Percentiles rank a stretch among this genome's conserved stretches.
Conservation (phyloP, 1,140 invertebrate species). For the Drosophila subobscura region DNA sequence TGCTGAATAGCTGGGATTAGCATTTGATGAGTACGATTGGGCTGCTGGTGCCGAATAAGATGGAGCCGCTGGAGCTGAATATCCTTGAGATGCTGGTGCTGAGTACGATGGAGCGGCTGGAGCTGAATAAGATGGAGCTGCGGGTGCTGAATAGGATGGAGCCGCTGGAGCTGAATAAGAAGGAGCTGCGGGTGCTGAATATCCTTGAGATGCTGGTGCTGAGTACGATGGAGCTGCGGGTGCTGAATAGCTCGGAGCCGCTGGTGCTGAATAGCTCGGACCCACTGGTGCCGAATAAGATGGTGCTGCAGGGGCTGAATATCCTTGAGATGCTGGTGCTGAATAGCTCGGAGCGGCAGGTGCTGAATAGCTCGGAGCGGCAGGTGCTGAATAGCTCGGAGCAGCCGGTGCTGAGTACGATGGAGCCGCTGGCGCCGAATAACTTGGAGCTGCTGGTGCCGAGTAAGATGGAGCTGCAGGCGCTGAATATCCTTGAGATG, state of each 20-base stretch:
- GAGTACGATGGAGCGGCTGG: slow-evolving; percentile 20
- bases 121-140: slow-evolving; percentile 4
- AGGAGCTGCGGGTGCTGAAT: slow-evolving; percentile 23
- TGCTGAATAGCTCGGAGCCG: slow-evolving; percentile 31
- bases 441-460: slow-evolving; percentile 7
- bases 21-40: slow-evolving; percentile 20
- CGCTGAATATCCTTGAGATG: slow-evolving; percentile 5
- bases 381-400: slow-evolving; percentile 33
- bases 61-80: slow-evolving; percentile 16
- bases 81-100: slow-evolving; percentile 9
- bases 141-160: slow-evolving; percentile 4
- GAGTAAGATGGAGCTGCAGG: slow-evolving; percentile 16
- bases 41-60: slow-evolving; percentile 25
- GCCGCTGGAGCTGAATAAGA: slow-evolving; percentile 32
- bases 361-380: slow-evolving; percentile 26
- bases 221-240: slow-evolving; percentile 14
- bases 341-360: slow-evolving; percentile 26
- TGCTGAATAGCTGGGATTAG: slow-evolving; percentile 21
- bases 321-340: slow-evolving; percentile 17
- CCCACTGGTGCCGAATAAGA: slow-evolving; percentile 30
- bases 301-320: slow-evolving; percentile 48
- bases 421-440: slow-evolving; percentile 27
- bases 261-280: slow-evolving; percentile 31
- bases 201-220: slow-evolving; percentile 8
- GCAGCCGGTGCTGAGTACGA: slow-evolving; percentile 25